phyloP scores from a whole-genome alignment of 1,140 invertebrate species.

The Drosophila parvula region DNA sequence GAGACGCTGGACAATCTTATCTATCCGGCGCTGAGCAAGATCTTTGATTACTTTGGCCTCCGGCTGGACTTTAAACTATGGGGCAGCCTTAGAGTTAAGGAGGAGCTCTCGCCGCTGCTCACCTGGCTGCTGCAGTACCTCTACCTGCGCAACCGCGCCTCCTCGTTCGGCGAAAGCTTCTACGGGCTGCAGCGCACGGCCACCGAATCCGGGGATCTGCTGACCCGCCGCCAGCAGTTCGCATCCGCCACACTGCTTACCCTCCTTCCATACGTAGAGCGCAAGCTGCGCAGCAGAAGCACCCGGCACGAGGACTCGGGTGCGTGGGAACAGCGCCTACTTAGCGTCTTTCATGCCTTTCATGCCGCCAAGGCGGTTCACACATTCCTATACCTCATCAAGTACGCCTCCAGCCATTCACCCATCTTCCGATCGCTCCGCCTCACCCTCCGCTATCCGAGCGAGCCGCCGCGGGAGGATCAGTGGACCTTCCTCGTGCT shows the following conservation, averaged over 20 bases:
- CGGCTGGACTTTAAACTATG: slow-evolving; percentile 78
- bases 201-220: slow-evolving; percentile 54
- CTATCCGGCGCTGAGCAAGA: slow-evolving; percentile 80
- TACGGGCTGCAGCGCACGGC: slow-evolving; percentile 75
- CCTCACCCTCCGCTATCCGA: slow-evolving; percentile 71
- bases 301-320: slow-evolving; percentile 57
- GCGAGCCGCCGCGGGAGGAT: slow-evolving; percentile 65
- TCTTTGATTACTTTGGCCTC: slow-evolving; percentile 77
- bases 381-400: slow-evolving; percentile 76
- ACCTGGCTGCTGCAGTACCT: slow-evolving; percentile 77
- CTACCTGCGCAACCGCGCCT: slow-evolving; percentile 72
- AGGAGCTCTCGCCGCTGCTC: slow-evolving; percentile 72
- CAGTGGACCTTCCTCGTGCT: slow-evolving; percentile 74
- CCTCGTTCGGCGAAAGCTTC: slow-evolving; percentile 80
- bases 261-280: slow-evolving; percentile 68
- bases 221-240: slow-evolving; percentile 61
- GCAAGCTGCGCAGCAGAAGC: slow-evolving; percentile 59
- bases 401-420: slow-evolving; percentile 68
- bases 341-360: slow-evolving; percentile 68
- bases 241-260: slow-evolving; percentile 68
- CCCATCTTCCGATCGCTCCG: slow-evolving; percentile 62
- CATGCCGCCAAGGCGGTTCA: slow-evolving; percentile 72
- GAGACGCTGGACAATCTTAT: slow-evolving; percentile 80
- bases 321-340: slow-evolving; percentile 57
- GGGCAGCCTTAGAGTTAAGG: slow-evolving; percentile 58